Conservation (phyloP, 2,113 vertebrate genomes). For the Eidolon helvum region DNA sequence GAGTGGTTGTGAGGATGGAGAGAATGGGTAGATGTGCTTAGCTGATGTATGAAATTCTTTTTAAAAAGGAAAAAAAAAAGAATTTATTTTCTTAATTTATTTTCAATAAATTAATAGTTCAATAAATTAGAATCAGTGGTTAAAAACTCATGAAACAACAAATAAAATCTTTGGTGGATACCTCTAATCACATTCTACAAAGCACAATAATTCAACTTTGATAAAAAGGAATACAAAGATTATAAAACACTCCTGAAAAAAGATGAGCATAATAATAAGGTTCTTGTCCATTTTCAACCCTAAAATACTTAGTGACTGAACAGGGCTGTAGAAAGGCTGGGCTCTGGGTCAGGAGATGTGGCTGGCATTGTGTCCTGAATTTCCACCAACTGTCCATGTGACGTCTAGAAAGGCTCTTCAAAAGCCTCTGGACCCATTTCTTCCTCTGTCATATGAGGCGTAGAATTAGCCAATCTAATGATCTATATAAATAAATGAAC, state of each 20-base stretch:
- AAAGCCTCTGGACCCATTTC: not conserved
- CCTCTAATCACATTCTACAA: slow-evolving; percentile 69
- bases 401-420: not conserved
- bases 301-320: not conserved
- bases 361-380: not conserved
- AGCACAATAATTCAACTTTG: slow-evolving; percentile 21
- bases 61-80: slow-evolving; percentile 60
- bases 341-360: not conserved
- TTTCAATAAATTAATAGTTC: slow-evolving; percentile 83
- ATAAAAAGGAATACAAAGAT: not conserved
- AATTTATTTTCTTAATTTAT: slow-evolving; percentile 80
- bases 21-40: not conserved
- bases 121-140: slow-evolving; percentile 63
- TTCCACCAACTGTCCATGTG: not conserved
- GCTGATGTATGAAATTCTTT: not conserved
- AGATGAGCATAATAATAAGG: not conserved
- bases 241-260: not conserved
- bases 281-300: not conserved
- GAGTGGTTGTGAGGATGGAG: not conserved
- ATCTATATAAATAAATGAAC: not conserved
- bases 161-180: slow-evolving; percentile 84
- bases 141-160: slow-evolving; percentile 48
- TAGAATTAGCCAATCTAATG: not conserved
- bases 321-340: not conserved
- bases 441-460: not conserved